Base-by-base conservation (phyloP, 2,888 invertebrate species). In the Nemurella pictetii region DNA sequence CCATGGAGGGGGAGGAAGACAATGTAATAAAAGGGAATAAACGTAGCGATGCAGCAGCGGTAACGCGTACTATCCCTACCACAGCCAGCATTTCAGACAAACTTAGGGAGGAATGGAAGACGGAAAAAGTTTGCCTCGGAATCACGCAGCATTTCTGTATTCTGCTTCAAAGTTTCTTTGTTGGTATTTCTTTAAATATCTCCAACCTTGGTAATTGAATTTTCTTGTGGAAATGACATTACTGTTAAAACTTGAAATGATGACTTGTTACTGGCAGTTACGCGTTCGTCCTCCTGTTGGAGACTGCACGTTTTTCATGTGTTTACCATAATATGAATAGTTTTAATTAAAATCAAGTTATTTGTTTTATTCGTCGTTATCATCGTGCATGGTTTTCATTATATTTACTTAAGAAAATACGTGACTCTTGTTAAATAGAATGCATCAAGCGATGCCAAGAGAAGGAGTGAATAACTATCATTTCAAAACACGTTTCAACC, bases 291-390 rank as follows among this genome's bases (percentile, higher is more conserved):
- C 55, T 12, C 20, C 55, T 55, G 55, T 55, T 15, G 55, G 20
- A 55, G 3, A 20, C 15, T 55, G 55, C 55, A 55, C 55, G 3
- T 3, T 55, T 55, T 55, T 55, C 55, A 55, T 20, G 55, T 55
- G 55, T 7, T 35, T 35, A 35, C 55, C 5, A 30, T 30, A 78
- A 30, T 78, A 7, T 20, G 30, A 29, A 12, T 78, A 78, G 78
- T 78, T 78, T 78, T 78, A 78, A 78, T 78, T 78, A 78, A 78
- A 78, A 28, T 78, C 29, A n/a, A 25, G 78, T 78, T 78, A 78
- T 78, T 78, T 78, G 78, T 78, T 29, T 78, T 78, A 78, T 30
- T 78, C 78, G 7, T 78, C 78, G 78, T 78, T 78, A 27, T 78
- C 78, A 29, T 78, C n/a, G 78, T 12, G 29, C 55, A 55, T 55